Evolutionary conservation across 2,888 invertebrate species (phyloP), one percentile per base, ranked within the genome.

Genomic region (Cephus nigrinus): DNA sequence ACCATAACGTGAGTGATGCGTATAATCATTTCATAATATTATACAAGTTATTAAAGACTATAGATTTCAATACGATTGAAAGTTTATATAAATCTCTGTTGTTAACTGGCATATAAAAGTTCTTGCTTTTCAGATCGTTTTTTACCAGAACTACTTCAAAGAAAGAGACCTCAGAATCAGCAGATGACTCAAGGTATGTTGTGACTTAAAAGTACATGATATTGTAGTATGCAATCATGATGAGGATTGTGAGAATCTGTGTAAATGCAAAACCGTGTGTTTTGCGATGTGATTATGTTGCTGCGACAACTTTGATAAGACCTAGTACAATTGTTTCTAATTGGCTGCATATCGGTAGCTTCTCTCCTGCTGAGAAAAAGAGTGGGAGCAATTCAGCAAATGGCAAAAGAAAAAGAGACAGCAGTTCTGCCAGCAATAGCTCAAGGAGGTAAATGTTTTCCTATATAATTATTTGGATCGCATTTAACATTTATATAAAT

Each of bases 51-150:
- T 4, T n/a, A 12, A 33, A 31, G 69, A 55, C 32, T 23, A 36
- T 74, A 69, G n/a, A 40, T 68, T 40, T 31, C 36, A 73, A 55
- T 74, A 34, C 15, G 71, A 55, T 76, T 55, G 23, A 1, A 5
- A 55, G 23, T 9, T 55, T 2, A 23, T 5, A 23, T 55, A 23
- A 23, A 23, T 9, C 23, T 23, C 9, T 23, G 3, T 23, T 15
- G 23, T 23, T 15, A 36, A 55, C 12, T 33, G 71, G 31, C 33
- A 71, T 32, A 68, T 74, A 78, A 74, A 79, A 79, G 79, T 34
- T 78, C 36, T 79, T 77, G 72, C 78, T 40, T 84, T 82, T 40
- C 81, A 93, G 92, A 76, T 92, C 92, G 55, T 93, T 92, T 83
- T 93, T 93, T 82, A 86, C 87, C 73, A 90, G 87, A 86, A 81